Base-by-base conservation (phyloP, 2,888 invertebrate genomes). In the Acronicta alni region DNA sequence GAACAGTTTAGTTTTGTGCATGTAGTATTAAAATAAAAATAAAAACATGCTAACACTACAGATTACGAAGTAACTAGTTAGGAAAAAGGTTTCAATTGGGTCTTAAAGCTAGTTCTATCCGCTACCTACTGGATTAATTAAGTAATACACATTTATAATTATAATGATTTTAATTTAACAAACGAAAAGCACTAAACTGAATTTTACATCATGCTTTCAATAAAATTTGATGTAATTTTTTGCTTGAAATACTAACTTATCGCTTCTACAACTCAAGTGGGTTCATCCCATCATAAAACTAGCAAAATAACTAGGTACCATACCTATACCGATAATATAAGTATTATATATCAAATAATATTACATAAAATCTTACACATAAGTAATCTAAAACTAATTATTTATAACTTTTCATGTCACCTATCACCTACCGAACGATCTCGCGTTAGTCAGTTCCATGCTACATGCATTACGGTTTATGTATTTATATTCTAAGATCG, bases 81-180 rank as follows among this genome's bases (percentile, higher is more conserved):
- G 2, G 20, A 4, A 2, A 2, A 20, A 20, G 2, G 3, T 20
- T 4, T 20, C 20, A 4, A 20, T 20, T 23, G 7, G 0, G 6
- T 7, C 4, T 23, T 23, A 23, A 23, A 23, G 1, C 23, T 23
- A 5, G 23, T 23, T 6, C 23, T 5, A 23, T 23, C n/a, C 6
- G 1, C n/a, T n/a, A n/a, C 35, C 4, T 35, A 35, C 35, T 35
- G 6, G n/a, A n/a, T 35, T 6, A 1, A n/a, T n/a, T 14, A 68
- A 66, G 39, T 16, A 10, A 71, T 65, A 70, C 23, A 58, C 53
- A 14, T 49, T n/a, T 15, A 44, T 42, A 49, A 57, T 67, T 57
- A 65, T 71, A 63, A 68, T 75, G 71, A 75, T 75, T 77, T 77
- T 77, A 68, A 77, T 73, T 58, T 70, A 77, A 77, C 75, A 77